phyloP scores from a whole-genome alignment of 2,113 vertebrate species.

The human region GRCh38 chr3:9551501-9552000 shows the following conservation, averaged over 20 bases:
- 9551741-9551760: neutral
- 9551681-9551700: neutral
- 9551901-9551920: neutral
- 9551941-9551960: neutral
- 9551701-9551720: neutral
- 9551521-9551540: neutral
- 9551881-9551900: neutral
- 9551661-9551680: neutral
- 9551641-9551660: neutral
- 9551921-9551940: neutral
- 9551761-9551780: neutral
- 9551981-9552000: neutral
- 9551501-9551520: conserved; percentile 41
- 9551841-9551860: neutral
- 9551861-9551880: conserved; percentile 16
- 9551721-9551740: neutral
- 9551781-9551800: neutral
- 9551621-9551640: too few species aligned
- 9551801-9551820: conserved; percentile 17
- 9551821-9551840: conserved; percentile 9
- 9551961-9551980: neutral
- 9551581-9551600: neutral
- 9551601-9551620: neutral
- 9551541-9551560: neutral
- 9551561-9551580: neutral